These are phyloP conservation scores for Leucophenga montana DNA, from an alignment of 2,888 invertebrate genomes.

Conservation along the genomic window DNA sequence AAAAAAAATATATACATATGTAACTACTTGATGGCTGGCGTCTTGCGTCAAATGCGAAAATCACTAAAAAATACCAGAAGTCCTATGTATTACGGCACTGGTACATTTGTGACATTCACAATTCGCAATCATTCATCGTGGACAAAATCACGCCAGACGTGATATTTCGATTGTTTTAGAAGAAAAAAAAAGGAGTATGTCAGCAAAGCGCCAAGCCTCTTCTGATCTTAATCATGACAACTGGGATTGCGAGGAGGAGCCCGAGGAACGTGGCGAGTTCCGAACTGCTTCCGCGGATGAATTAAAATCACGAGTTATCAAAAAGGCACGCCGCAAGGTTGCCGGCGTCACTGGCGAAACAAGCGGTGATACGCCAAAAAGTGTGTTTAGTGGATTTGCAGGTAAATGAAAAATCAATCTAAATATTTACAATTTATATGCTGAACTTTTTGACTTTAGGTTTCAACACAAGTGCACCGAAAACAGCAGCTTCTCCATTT, in stretches of 20 bases:
- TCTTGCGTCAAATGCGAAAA: too few relatives aligned
- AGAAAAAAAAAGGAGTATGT: conserved; percentile 74
- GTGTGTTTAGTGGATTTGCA: conserved; percentile 81
- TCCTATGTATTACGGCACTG: too few relatives aligned
- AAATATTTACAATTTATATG: not conserved
- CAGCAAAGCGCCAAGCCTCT: conserved; percentile 83
- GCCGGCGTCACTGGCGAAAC: not conserved
- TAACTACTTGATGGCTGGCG: too few relatives aligned
- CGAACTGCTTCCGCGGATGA: conserved; percentile 80
- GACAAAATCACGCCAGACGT: too few relatives aligned
- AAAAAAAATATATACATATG: too few relatives aligned
- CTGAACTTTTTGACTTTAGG: not conserved
- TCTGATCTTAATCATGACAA: conserved; percentile 87
- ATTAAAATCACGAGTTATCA: conserved; percentile 84
- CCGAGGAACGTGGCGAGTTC: conserved; percentile 85
- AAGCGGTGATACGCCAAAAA: conserved; percentile 67
- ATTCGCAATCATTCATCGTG: too few relatives aligned
- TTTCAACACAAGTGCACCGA: too few relatives aligned
- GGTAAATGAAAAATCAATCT: conserved; percentile 70
- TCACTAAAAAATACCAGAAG: too few relatives aligned
- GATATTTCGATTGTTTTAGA: not conserved
- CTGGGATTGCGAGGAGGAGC: conserved; percentile 86
- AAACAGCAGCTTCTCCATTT: conserved; percentile 58
- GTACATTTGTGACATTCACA: too few relatives aligned
- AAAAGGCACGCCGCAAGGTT: conserved; percentile 79